Conservation (phyloP, 2,113 vertebrate genomes). For the Oenanthe melanoleuca region DNA sequence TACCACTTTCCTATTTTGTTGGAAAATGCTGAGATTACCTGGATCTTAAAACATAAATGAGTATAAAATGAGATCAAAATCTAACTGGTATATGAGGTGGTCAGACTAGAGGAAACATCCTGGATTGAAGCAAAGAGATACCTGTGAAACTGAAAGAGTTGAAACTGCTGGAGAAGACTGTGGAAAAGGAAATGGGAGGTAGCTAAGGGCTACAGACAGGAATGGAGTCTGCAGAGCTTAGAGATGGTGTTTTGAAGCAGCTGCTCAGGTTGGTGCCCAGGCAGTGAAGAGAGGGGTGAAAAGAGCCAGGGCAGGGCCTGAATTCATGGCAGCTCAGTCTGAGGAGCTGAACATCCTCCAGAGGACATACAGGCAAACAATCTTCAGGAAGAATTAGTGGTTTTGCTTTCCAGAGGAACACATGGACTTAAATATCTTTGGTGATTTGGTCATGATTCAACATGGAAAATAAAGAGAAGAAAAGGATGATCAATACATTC, state of each 20-base stretch:
- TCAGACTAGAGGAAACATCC: not conserved
- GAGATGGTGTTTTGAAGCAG: not conserved
- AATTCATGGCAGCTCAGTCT: not conserved
- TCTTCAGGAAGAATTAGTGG: not conserved
- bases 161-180: not conserved
- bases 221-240: not conserved
- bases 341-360: not conserved
- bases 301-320: not conserved
- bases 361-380: not conserved
- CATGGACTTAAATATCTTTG: not conserved
- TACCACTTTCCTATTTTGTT: not conserved
- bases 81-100: not conserved
- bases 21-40: not conserved
- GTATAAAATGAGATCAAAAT: not conserved
- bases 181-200: not conserved
- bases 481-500: not conserved
- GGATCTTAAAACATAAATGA: not conserved
- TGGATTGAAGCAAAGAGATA: not conserved
- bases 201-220: not conserved
- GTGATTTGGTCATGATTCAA: not conserved
- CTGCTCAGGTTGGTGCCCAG: not conserved
- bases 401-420: not conserved
- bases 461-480: not conserved
- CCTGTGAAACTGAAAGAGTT: not conserved
- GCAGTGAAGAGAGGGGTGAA: accelerated